phyloP scores from a whole-genome alignment of 1,140 invertebrate genomes.

The Odontomachus brunneus region DNA sequence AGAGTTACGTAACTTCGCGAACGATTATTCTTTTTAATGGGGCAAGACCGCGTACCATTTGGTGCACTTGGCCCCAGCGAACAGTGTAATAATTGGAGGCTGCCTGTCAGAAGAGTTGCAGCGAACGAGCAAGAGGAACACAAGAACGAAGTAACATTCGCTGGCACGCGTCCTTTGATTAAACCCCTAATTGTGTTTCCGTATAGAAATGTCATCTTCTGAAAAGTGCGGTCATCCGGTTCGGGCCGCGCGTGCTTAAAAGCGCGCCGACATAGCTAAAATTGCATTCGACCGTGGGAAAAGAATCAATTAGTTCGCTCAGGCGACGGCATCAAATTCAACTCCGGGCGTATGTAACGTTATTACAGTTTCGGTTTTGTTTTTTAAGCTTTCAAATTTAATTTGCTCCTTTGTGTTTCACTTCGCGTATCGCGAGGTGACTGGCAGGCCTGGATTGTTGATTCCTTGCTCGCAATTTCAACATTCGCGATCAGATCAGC shows the following conservation, averaged over 20 bases:
- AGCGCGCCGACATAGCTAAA: slow-evolving; percentile 29
- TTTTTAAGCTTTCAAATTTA: no score
- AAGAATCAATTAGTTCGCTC: neutral
- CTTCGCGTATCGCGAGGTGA: no score
- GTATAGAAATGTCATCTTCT: slow-evolving; percentile 32
- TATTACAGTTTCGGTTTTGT: slow-evolving; percentile 2
- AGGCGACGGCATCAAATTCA: neutral
- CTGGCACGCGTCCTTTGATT: slow-evolving; percentile 24
- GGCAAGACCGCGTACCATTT: neutral
- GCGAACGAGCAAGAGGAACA: neutral
- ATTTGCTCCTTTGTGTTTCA: no score
- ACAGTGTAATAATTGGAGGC: neutral
- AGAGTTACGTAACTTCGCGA: neutral
- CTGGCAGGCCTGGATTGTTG: no score
- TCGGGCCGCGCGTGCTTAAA: slow-evolving; percentile 16
- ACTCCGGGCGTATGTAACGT: neutral
- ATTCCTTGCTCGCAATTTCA: no score
- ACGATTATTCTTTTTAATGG: slow-evolving; percentile 21
- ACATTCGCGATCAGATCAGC: no score
- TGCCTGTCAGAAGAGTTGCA: neutral
- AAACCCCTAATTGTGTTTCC: slow-evolving; percentile 27
- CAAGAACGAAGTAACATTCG: slow-evolving; percentile 16
- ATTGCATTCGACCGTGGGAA: slow-evolving; percentile 27
- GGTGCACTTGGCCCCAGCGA: neutral
- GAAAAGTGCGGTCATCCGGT: neutral